These are phyloP conservation scores for Liposcelis brunnea DNA, from an alignment of 2,888 invertebrate species.

Conservation along the genomic window DNA sequence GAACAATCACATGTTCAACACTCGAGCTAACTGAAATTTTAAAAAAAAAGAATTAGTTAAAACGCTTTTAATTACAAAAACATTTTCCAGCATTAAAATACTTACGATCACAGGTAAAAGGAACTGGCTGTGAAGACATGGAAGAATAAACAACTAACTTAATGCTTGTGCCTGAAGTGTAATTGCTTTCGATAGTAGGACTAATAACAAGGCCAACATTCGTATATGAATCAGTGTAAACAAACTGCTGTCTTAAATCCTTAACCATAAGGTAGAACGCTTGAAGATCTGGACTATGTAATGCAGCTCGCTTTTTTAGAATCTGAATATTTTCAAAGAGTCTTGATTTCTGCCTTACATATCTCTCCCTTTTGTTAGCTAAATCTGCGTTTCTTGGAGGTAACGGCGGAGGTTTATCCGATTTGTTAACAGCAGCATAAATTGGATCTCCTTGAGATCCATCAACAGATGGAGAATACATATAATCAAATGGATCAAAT, in stretches of 20 bases:
- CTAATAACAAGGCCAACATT: constrained; percentile 84
- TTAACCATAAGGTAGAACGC: constrained; percentile 2
- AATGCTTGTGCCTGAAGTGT: constrained; percentile 66
- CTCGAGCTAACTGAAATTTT: constrained; percentile 58
- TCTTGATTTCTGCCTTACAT: neutral
- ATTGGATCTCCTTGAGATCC: constrained; percentile 47
- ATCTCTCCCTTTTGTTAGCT: constrained; percentile 6
- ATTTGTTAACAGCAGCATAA: constrained; percentile 47
- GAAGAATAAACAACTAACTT: constrained; percentile 65
- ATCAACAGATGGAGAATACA: constrained; percentile 43
- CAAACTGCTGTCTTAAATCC: constrained; percentile 44
- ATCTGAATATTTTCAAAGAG: constrained; percentile 7
- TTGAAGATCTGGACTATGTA: neutral
- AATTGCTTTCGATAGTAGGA: constrained; percentile 64
- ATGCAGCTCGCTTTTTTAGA: neutral
- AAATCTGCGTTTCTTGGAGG: constrained; percentile 36
- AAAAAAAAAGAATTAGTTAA: constrained; percentile 13
- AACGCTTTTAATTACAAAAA: constrained; percentile 11
- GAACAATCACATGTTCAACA: constrained; percentile 70
- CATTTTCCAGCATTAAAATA: constrained; percentile 13
- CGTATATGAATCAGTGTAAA: constrained; percentile 52
- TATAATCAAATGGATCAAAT: constrained; percentile 62
- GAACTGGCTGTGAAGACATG: constrained; percentile 37
- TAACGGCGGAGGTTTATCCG: constrained; percentile 34
- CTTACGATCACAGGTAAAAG: constrained; percentile 85